Conservation (phyloP, 2,888 invertebrate genomes). For the Malachius bipustulatus region DNA sequence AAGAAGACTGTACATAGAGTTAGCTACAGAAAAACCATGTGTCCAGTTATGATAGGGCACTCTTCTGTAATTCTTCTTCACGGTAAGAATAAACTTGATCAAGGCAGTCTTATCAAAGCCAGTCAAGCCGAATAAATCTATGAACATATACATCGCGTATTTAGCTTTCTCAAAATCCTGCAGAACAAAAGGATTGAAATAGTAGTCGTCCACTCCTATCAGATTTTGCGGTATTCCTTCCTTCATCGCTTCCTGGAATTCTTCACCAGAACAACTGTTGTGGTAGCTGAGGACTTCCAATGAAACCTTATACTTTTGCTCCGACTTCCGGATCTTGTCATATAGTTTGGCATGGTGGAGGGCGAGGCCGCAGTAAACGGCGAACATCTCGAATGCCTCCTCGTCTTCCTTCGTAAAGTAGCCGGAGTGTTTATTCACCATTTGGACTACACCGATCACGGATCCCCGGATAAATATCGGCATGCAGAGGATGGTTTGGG, state of each 20-base stretch:
- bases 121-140: conserved; percentile 50
- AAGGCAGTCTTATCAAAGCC: conserved; percentile 57
- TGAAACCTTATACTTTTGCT: conserved; percentile 72
- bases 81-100: conserved; percentile 64
- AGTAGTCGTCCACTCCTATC: conserved; percentile 45
- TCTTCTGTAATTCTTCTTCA: conserved; percentile 70
- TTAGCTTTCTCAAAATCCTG: conserved; percentile 60
- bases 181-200: conserved; percentile 60
- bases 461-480: conserved; percentile 68
- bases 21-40: conserved; percentile 79
- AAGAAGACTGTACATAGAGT: conserved; percentile 66
- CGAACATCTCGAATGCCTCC: conserved; percentile 70
- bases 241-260: conserved; percentile 35
- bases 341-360: conserved; percentile 76
- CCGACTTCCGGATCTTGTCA: conserved; percentile 68
- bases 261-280: conserved; percentile 64
- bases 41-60: conserved; percentile 85
- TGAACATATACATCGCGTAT: conserved; percentile 63
- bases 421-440: conserved; percentile 60
- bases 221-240: conserved; percentile 25
- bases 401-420: conserved; percentile 57
- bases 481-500: conserved; percentile 72
- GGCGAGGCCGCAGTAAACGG: conserved; percentile 75
- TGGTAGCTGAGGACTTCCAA: conserved; percentile 76
- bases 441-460: conserved; percentile 78